phyloP scores from a whole-genome alignment of 2,888 invertebrate species.

The Beris morrisii region DNA sequence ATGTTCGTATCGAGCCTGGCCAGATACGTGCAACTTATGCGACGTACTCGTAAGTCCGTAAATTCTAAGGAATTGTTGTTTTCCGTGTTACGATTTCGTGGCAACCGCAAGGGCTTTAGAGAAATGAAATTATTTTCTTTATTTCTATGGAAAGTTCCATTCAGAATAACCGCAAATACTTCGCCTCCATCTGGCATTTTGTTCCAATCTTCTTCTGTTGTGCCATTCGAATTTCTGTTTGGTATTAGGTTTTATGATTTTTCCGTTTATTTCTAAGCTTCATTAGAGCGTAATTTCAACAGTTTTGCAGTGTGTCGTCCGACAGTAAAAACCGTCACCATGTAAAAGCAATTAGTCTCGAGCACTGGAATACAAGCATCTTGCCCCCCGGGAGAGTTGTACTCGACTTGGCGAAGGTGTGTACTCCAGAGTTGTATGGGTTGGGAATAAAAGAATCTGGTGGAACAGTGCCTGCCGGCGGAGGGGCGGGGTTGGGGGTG shows the following conservation, averaged over 20 bases:
- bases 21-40: too few species aligned
- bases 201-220: too few species aligned
- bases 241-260: too few species aligned
- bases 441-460: too few species aligned
- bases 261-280: neutral
- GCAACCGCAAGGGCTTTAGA: conserved; percentile 14
- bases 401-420: too few species aligned
- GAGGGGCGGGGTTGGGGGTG: too few species aligned
- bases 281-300: conserved; percentile 19
- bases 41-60: neutral
- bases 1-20: too few species aligned
- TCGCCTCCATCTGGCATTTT: too few species aligned
- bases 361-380: conserved; percentile 13
- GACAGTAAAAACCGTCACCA: conserved; percentile 19
- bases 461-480: too few species aligned
- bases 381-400: neutral
- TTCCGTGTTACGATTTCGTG: neutral
- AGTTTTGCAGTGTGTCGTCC: conserved; percentile 8
- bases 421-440: too few species aligned
- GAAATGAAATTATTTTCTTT: conserved; percentile 18
- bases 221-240: too few species aligned
- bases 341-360: conserved; percentile 15
- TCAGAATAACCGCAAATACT: conserved; percentile 6
- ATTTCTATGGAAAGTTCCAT: neutral
- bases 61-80: neutral